Evolutionary conservation across 2,797 vertebrate genomes (phyloP).

Genomic region (Lithobates sylvaticus): DNA sequence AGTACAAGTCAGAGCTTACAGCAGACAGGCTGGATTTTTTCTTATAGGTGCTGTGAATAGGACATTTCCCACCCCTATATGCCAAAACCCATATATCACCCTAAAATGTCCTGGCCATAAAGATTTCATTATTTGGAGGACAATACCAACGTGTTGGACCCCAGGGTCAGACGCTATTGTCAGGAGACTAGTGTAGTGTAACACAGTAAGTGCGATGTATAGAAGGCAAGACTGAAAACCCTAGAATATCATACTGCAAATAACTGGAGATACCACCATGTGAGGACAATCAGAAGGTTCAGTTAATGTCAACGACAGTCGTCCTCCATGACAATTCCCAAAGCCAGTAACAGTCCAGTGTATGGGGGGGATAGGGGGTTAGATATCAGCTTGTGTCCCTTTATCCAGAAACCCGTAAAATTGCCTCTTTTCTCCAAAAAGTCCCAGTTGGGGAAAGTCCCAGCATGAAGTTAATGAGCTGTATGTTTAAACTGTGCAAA

Average conservation of each 20-base stretch:
- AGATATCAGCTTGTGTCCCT: not conserved
- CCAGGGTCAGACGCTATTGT: slow-evolving; percentile 7
- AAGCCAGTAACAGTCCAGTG: slow-evolving; percentile 55
- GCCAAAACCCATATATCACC: slow-evolving; percentile 44
- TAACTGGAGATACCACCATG: not conserved
- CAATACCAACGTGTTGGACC: not conserved
- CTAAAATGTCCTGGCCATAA: slow-evolving; percentile 34
- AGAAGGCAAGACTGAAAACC: slow-evolving; percentile 25
- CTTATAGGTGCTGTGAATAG: not conserved
- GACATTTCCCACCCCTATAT: slow-evolving; percentile 13
- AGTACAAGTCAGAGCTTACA: slow-evolving; percentile 11
- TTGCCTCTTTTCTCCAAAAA: slow-evolving; percentile 1
- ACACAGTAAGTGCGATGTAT: slow-evolving; percentile 19
- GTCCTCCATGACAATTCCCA: slow-evolving; percentile 2
- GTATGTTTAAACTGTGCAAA: slow-evolving; percentile 42
- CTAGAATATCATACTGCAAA: slow-evolving; percentile 5
- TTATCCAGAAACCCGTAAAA: slow-evolving; percentile 34
- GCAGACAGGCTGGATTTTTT: slow-evolving; percentile 1
- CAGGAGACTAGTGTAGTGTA: slow-evolving; percentile 29
- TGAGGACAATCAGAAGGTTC: not conserved
- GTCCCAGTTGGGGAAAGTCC: slow-evolving; percentile 4
- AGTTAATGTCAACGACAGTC: slow-evolving; percentile 9
- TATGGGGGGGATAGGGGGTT: not conserved
- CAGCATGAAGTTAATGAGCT: slow-evolving; percentile 23
- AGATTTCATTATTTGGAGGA: slow-evolving; percentile 2